A percentile compares a stretch with the other conserved stretches of the same genome.
Evolutionary conservation across 2,888 invertebrate genomes (phyloP).

Genomic region (Teleiodes luculella): DNA sequence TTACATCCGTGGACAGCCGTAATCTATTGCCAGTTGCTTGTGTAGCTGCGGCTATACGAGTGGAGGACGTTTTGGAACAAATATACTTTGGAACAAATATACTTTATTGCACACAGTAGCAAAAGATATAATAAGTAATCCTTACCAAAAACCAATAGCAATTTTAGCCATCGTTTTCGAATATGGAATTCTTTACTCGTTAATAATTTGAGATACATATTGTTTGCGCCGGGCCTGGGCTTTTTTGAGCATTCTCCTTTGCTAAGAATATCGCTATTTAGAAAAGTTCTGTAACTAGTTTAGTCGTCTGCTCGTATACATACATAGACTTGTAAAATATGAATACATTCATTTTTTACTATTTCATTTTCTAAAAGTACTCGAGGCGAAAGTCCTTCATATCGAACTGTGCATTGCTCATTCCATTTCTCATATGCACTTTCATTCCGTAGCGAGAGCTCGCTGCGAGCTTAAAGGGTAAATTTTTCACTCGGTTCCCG

Average conservation of each 20-base stretch:
- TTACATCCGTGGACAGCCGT: conserved; percentile 18
- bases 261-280: too few species aligned
- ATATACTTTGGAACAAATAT: too few species aligned
- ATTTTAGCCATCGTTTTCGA: too few species aligned
- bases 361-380: conserved; percentile 10
- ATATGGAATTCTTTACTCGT: too few species aligned
- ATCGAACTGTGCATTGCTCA: neutral
- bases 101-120: too few species aligned
- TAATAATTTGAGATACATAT: too few species aligned
- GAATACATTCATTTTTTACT: neutral
- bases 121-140: too few species aligned
- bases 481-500: conserved; percentile 8
- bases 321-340: neutral
- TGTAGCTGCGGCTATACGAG: neutral
- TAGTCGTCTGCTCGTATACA: too few species aligned
- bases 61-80: neutral
- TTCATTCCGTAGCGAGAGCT: neutral
- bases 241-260: too few species aligned
- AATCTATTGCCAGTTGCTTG: conserved; percentile 25
- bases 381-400: neutral
- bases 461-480: conserved; percentile 1
- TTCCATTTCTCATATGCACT: neutral
- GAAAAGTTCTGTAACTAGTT: too few species aligned
- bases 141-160: too few species aligned
- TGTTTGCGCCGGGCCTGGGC: too few species aligned